Evolutionary conservation across 2,888 invertebrate species (phyloP).

Genomic region (Cataglyphis livida): DNA sequence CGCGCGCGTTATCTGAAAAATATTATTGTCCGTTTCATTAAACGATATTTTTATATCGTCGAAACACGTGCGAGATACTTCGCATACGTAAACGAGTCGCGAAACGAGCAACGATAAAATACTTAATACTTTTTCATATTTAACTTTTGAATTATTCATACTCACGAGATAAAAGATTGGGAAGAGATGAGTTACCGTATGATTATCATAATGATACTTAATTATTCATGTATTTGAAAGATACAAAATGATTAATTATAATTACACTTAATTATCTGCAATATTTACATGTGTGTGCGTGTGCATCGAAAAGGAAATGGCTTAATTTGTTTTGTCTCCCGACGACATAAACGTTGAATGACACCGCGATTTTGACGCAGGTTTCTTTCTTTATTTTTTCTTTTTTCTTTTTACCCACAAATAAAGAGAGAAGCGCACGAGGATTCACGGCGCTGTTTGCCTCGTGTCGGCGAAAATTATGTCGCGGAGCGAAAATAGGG

Average conservation of each 20-base stretch:
- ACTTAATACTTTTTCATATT: slow-evolving; percentile 1
- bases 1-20: slow-evolving; percentile 37
- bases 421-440: not conserved
- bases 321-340: not conserved
- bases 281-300: not conserved
- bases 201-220: not conserved
- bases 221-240: slow-evolving; percentile 4
- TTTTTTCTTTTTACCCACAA: not conserved
- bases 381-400: not conserved
- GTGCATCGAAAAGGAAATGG: not conserved
- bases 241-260: not conserved
- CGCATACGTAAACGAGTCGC: not conserved
- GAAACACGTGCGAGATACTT: slow-evolving; percentile 9
- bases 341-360: not conserved
- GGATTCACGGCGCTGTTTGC: slow-evolving; percentile 1
- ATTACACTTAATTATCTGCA: not conserved
- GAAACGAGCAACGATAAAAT: not conserved
- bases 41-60: slow-evolving; percentile 37
- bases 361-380: not conserved
- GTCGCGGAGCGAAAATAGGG: slow-evolving; percentile 51
- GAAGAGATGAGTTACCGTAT: not conserved
- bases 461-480: slow-evolving; percentile 34
- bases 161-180: not conserved
- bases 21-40: slow-evolving; percentile 40
- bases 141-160: not conserved